Base-by-base conservation (phyloP, 1,140 invertebrate genomes). In the Hyphantria cunea region DNA sequence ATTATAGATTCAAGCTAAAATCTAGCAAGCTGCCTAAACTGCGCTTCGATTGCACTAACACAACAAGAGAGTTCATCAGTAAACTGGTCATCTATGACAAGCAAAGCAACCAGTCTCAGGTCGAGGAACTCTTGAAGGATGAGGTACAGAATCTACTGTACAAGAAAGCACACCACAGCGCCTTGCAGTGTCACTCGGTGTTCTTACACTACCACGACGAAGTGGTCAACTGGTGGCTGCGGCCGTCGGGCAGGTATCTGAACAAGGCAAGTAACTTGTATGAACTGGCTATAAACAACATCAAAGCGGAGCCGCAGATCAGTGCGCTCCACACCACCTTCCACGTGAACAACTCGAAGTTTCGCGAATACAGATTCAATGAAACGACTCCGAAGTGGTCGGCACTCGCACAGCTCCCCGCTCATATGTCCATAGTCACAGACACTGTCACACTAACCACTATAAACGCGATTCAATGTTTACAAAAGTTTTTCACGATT, bases 201-300 rank as follows among this genome's bases (percentile, higher is more conserved):
- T 63, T 49, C 12, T 8, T 55, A n/a, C 17, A 52, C 25, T 44
- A 45, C 12, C 59, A 62, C 33, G 41, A 62, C n/a, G 41, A 62
- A 8, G 34, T 62, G 53, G 49, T 52, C 17, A 52, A 34, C 11
- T 51, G 49, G 50, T 62, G 59, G 59, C 53, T 62, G 59, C 12
- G 12, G 6, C 25, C 13, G 6, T 10, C 10, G n/a, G 50, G 37
- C 9, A 5, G 14, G 11, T 62, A 62, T 39, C 31, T 62, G 0
- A 53, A 49, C 0, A 51, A 53, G 7, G 25, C 34, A 6, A 41
- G 37, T 12, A 25, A 41, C 2, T 15, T 25, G 6, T 53, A 53
- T 25, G 14, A 41, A 13, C 14, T 17, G 5, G 33, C 51, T 2
- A 3, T 39, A 4, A 39, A 33, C 7, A 34, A 51, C 12, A 31